Evolutionary conservation across 2,888 invertebrate species (phyloP), one percentile per base, ranked within the genome.

Genomic region (Caenorhabditis drosophilae): DNA sequence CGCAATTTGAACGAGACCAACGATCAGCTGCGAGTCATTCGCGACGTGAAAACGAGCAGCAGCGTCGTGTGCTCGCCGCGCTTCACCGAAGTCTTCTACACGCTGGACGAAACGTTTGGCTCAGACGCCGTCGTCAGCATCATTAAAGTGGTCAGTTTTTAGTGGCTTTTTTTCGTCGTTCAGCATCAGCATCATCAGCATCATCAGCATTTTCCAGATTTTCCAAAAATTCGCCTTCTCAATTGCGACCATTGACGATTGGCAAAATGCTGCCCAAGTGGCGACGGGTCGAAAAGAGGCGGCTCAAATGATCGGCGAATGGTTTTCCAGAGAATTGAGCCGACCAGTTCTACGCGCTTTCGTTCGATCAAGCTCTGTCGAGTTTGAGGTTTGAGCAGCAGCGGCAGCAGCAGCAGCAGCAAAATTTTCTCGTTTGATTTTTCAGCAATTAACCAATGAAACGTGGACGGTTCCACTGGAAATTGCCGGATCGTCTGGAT

Each of bases 91-190:
- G 66, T 70, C 4, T 70, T 73, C 48, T 70, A 67, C 23, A 59
- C 67, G 0, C 49, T 73, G 35, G 73, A 73, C 53, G 63, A 67
- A 46, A 73, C 67, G n/a, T 70, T 48, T 50, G 73, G 73, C 52
- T 38, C 50, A 15, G 50, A 58, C 2, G 58, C 69, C 4, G 67
- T 70, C n/a, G 52, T 69, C 41, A 59, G 66, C 42, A 70, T 67
- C 60, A 57, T 73, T 38, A 42, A 49, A 52, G 67, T 57, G 51
- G 69, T 69, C 15, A 44, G 44, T 51, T 16, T 18, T 4, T 11
- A 9, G 31, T 31, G 6, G 6, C 12, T 31, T 31, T 9, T 12
- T 31, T 9, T 9, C 31, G 31, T 9, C 31, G 31, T n/a, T n/a
- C n/a, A n/a, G n/a, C n/a, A n/a, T n/a, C n/a, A n/a, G n/a, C n/a